Evolutionary conservation across 2,888 invertebrate genomes (phyloP), one percentile per base, ranked within the genome.

Genomic region (Odontomyia ornata): DNA sequence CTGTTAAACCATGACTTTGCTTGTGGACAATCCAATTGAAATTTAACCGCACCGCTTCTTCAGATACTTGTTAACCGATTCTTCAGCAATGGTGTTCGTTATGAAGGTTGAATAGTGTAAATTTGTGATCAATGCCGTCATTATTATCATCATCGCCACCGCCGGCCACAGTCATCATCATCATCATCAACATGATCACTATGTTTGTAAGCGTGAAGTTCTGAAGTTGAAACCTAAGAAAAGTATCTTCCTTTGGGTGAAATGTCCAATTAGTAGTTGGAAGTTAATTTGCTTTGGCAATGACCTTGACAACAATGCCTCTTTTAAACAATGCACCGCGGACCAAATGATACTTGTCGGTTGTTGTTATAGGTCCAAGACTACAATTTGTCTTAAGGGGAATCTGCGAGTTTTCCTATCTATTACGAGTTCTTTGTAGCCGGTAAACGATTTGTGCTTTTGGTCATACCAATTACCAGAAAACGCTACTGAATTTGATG

Each of bases 221-320:
- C 73, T 60, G 57, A 73, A 73, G 73, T 60, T 73, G 73, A 15
- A 18, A 30, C 15, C 0, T 1, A 21, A 23, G 27, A 21, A 69
- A 57, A 57, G 18, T 21, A 13, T 36, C 13, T 57, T 30, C 30
- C 11, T 60, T 36, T 60, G 4, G 43, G 73, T 57, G 73, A 57
- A 60, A 72, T 72, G 27, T 18, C 27, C 52, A 43, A 52, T 72
- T 72, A 3, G 15, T 11, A 28, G 23, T 15, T 43, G 15, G n/a
- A 30, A 57, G 73, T 28, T 56, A 57, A 30, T 57, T 60, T 73
- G 36, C 25, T 73, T 72, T 60, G 60, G 73, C 60, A 73, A 57
- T 57, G 73, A 36, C 73, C 73, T 73, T 73, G 72, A 28, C n/a
- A 21, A 47, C 1, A 43, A 56, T 56, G 43, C 30, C 30, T 57